These are phyloP conservation scores for Acropora tenuis DNA, from an alignment of 64 coral and sea anemone genomes.

Conservation along the genomic window DNA sequence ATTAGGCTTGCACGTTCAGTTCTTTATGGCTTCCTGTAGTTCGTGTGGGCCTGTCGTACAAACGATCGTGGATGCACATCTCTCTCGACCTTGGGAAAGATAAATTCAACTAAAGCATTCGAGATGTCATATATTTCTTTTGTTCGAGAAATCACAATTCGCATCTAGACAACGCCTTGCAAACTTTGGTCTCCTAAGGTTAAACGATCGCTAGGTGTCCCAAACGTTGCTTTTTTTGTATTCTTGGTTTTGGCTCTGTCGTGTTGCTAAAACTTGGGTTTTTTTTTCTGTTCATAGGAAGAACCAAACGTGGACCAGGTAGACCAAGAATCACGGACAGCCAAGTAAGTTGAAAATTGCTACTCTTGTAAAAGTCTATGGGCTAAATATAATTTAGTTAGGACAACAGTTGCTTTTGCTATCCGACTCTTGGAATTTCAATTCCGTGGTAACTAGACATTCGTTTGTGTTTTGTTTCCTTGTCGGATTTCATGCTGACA, in stretches of 20 bases:
- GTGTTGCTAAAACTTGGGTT: neutral
- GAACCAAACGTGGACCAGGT: conserved; percentile 70
- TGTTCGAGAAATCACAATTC: neutral
- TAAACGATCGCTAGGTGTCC: neutral
- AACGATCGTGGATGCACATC: conserved; percentile 37
- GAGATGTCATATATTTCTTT: neutral
- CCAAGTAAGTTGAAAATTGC: neutral
- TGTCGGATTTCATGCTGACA: neutral
- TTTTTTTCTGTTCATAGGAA: neutral
- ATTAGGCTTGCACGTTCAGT: neutral
- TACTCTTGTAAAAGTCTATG: too few relatives aligned
- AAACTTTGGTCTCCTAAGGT: neutral
- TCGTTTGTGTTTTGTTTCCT: neutral
- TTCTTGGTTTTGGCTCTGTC: neutral
- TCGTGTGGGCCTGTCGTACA: conserved; percentile 4
- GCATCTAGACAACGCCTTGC: conserved; percentile 12
- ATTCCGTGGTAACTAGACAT: neutral
- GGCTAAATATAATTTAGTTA: too few relatives aligned
- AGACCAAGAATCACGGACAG: conserved; percentile 62
- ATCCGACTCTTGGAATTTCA: neutral
- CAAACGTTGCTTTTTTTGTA: neutral
- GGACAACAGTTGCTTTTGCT: neutral
- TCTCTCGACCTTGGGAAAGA: neutral
- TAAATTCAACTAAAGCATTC: neutral
- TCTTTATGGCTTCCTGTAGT: conserved; percentile 51